phyloP scores from a whole-genome alignment of 2,797 vertebrate genomes.

The Anabas testudineus region DNA sequence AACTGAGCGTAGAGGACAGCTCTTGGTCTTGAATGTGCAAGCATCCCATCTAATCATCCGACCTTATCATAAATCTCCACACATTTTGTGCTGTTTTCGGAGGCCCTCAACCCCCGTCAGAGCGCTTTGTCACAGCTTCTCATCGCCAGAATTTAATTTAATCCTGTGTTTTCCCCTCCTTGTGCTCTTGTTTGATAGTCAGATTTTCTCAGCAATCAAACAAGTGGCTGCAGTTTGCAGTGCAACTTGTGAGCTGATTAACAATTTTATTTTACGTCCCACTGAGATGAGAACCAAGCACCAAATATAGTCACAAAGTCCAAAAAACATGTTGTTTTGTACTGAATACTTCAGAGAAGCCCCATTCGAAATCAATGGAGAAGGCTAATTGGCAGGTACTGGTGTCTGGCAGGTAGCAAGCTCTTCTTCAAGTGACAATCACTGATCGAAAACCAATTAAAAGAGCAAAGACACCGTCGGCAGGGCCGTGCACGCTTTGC shows the following conservation, averaged over 20 bases:
- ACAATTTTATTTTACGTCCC: conserved; percentile 45
- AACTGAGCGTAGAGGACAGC: conserved; percentile 35
- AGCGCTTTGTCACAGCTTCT: conserved; percentile 52
- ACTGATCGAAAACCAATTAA: conserved; percentile 78
- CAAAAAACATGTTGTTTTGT: conserved; percentile 46
- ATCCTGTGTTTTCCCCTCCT: conserved; percentile 41
- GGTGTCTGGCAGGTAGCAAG: conserved; percentile 60
- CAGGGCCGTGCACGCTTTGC: conserved; percentile 37
- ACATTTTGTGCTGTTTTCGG: conserved; percentile 35
- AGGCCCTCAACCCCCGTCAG: conserved; percentile 16
- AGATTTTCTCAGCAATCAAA: conserved; percentile 38
- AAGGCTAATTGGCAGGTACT: conserved; percentile 72
- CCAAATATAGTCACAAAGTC: conserved; percentile 45
- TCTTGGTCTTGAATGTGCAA: conserved; percentile 41
- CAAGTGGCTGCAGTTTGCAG: conserved; percentile 17
- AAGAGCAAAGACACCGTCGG: conserved; percentile 41
- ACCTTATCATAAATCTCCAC: conserved; percentile 35
- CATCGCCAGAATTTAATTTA: conserved; percentile 37
- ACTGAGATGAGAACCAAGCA: conserved; percentile 38
- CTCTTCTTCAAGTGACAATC: conserved; percentile 65
- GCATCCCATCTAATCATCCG: conserved; percentile 38
- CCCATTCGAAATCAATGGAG: conserved; percentile 62
- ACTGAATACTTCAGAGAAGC: conserved; percentile 53
- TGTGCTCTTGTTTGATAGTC: conserved; percentile 28
- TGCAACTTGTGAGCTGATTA: conserved; percentile 51